These are phyloP conservation scores for Macroglossus sobrinus DNA, from an alignment of 2,113 vertebrate genomes.

Conservation along the genomic window DNA sequence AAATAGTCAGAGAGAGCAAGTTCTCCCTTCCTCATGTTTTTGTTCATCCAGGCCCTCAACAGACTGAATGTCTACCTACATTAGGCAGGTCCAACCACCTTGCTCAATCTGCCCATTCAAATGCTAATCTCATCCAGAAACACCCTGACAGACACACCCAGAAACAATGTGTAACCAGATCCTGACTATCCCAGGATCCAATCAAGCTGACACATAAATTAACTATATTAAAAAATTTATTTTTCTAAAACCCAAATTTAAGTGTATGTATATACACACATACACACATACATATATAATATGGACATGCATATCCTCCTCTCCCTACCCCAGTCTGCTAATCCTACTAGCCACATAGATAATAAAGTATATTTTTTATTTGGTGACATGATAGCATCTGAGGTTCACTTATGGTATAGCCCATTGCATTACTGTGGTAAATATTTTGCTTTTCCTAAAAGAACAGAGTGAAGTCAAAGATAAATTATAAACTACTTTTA, in stretches of 20 bases:
- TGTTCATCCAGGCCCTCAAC: neutral
- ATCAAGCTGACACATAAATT: neutral
- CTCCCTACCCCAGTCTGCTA: neutral
- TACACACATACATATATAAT: neutral
- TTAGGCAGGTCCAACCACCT: fast-evolving
- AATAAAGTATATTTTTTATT: neutral
- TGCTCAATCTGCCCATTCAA: neutral
- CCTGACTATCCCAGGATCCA: neutral
- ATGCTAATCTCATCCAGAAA: neutral
- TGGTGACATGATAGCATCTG: neutral
- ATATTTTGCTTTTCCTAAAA: neutral
- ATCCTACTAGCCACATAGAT: neutral
- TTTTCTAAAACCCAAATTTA: constrained; percentile 1
- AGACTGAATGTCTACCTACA: neutral
- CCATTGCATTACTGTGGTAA: neutral
- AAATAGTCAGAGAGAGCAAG: neutral
- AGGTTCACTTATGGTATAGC: neutral
- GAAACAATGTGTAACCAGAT: neutral
- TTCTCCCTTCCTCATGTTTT: neutral
- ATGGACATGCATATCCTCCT: too few relatives aligned
- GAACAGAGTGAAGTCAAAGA: neutral
- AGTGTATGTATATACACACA: neutral
- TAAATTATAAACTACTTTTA: constrained; percentile 19
- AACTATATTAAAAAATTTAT: neutral
- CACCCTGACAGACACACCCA: neutral